Percentiles rank a stretch among this genome's conserved stretches.
Conservation (phyloP, 35 echinoderm and acorn worm genomes). For the Apostichopus californicus region DNA sequence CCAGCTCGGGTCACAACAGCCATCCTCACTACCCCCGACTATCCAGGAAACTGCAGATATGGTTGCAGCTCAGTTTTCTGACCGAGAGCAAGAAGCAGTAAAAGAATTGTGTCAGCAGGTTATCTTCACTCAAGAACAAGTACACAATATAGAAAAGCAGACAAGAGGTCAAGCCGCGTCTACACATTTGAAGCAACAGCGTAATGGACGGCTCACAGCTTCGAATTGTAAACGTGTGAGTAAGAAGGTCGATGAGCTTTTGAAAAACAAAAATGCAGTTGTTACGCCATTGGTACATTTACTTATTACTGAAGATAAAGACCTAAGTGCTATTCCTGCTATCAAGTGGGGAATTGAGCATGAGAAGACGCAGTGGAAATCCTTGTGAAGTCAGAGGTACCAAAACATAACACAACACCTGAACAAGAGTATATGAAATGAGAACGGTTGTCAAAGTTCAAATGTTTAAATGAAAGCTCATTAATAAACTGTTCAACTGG, state of each 20-base stretch:
- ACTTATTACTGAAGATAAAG: too few species aligned
- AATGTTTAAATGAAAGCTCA: too few species aligned
- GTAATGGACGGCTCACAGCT: background rate
- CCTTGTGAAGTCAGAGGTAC: too few species aligned
- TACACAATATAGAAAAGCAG: background rate
- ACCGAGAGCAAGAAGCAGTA: background rate
- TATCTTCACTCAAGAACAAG: background rate
- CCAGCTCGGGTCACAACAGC: background rate
- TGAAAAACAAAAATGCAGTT: background rate
- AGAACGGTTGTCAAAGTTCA: background rate
- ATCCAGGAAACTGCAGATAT: constrained; percentile 3
- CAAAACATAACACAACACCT: too few species aligned
- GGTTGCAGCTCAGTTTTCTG: background rate
- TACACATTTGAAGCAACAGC: background rate
- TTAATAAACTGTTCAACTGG: too few species aligned
- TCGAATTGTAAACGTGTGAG: constrained; percentile 22
- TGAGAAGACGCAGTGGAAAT: too few species aligned
- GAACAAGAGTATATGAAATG: background rate
- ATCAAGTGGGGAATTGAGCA: too few species aligned
- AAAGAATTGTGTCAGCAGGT: background rate
- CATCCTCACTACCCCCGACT: background rate
- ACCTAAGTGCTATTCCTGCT: too few species aligned
- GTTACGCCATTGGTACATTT: too few species aligned
- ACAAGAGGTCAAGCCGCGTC: background rate
- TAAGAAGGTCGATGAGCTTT: constrained; percentile 13